Evolutionary conservation across 2,888 invertebrate genomes (phyloP).

Genomic region (Heliconius ismenius): DNA sequence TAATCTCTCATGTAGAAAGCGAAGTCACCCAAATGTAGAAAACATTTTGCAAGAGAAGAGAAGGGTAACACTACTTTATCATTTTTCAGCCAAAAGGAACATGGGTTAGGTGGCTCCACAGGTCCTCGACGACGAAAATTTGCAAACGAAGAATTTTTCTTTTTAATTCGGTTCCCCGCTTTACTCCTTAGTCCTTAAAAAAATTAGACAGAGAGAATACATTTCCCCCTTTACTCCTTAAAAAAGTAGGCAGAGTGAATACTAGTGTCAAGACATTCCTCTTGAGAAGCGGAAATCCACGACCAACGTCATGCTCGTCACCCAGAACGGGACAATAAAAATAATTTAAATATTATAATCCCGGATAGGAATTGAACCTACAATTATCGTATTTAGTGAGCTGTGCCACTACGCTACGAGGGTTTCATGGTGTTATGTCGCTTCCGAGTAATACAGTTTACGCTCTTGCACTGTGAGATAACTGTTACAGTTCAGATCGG

Average conservation of each 20-base stretch:
- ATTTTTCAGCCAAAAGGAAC: background rate
- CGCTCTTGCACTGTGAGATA: conserved; percentile 41
- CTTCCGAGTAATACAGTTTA: conserved; percentile 7
- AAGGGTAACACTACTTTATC: background rate
- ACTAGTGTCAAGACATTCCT: too few relatives aligned
- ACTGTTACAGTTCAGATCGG: conserved; percentile 34
- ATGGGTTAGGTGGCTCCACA: background rate
- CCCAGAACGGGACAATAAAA: too few relatives aligned
- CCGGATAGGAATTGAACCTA: background rate
- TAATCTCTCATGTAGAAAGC: background rate
- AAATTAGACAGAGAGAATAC: too few relatives aligned
- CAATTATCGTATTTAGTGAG: too few relatives aligned
- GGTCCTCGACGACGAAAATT: background rate
- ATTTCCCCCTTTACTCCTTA: too few relatives aligned
- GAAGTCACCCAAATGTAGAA: background rate
- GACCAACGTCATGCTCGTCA: background rate
- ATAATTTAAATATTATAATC: background rate
- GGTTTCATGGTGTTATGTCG: background rate
- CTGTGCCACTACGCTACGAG: background rate
- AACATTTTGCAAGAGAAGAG: background rate
- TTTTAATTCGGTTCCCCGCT: too few relatives aligned
- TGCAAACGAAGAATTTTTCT: too few relatives aligned
- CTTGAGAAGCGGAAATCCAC: background rate
- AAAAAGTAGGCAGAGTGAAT: too few relatives aligned
- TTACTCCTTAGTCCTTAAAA: too few relatives aligned